Percentiles rank a stretch among this genome's conserved stretches.
Conservation (phyloP, 2,113 vertebrate species). For the Physeter macrocephalus region DNA sequence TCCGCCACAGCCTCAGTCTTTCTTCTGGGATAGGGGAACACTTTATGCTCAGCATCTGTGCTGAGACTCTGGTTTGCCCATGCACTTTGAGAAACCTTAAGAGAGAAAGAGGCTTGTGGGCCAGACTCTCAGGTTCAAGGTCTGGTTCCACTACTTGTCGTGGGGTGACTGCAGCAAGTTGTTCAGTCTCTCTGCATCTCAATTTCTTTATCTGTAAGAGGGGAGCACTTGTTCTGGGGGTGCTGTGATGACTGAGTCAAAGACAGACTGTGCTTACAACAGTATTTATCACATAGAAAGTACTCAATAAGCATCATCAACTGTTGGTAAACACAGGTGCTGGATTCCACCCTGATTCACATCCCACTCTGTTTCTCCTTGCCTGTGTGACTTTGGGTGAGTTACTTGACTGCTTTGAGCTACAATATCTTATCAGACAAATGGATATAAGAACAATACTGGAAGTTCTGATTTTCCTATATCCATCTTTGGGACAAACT, state of each 20-base stretch:
- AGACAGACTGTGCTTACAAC: background rate
- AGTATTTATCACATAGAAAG: background rate
- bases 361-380: background rate
- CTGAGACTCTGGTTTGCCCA: background rate
- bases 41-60: background rate
- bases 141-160: background rate
- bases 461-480: background rate
- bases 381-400: background rate
- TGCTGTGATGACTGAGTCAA: background rate
- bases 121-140: background rate
- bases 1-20: too few relatives aligned
- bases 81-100: background rate
- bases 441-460: too few relatives aligned
- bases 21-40: fast-evolving
- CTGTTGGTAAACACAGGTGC: background rate
- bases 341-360: background rate
- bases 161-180: too few relatives aligned
- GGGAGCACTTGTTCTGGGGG: background rate
- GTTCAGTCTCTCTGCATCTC: background rate
- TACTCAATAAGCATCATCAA: background rate
- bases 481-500: background rate
- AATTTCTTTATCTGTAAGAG: background rate
- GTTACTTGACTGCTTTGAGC: background rate
- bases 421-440: background rate
- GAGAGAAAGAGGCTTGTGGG: background rate